Evolutionary conservation across 2,888 invertebrate genomes (phyloP), one percentile per base, ranked within the genome.

Genomic region (Drosophila limbata): DNA sequence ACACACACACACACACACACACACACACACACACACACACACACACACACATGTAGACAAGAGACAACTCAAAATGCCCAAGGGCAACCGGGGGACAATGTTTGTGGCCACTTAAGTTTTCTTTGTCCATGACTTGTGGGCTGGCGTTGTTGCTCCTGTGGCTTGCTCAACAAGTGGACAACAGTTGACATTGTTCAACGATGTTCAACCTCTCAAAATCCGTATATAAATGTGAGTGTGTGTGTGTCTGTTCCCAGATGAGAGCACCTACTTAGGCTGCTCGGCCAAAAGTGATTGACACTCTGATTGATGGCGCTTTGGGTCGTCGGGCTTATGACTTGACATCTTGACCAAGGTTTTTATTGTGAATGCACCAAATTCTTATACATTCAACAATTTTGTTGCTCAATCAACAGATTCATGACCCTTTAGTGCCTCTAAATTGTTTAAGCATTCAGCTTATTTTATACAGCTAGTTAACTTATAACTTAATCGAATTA

Each of bases 41-140:
- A 9, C 40, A 28, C 56, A 31, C 44, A 56, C 35, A 33, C 11
- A 59, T n/a, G 13, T 48, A 45, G 37, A n/a, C 47, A 37, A 17
- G 13, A 28, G 48, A 21, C 42, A 48, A 40, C 15, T 11, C 40
- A 15, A 11, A 53, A 40, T 44, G 37, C 45, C 39, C 60, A 28
- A 31, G 48, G 50, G 57, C 47, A 40, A 25, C 42, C 53, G 39
- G 42, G 42, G 47, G 44, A 55, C 56, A 48, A 45, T 66, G 62
- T 57, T 79, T 77, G 87, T 71, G 88, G 85, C 85, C 88, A 88
- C 83, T 88, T 88, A 82, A 88, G 83, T 85, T 83, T 87, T 79
- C 83, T 85, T 83, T 83, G 86, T 85, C 66, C 77, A 55, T 72
- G 85, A 77, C 85, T 77, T 82, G 86, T 79, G 82, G 75, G 64